Percentiles rank a stretch among this genome's conserved stretches.
These are phyloP conservation scores for Asbolus verrucosus DNA, from an alignment of 1,140 invertebrate genomes.

Conservation along the genomic window DNA sequence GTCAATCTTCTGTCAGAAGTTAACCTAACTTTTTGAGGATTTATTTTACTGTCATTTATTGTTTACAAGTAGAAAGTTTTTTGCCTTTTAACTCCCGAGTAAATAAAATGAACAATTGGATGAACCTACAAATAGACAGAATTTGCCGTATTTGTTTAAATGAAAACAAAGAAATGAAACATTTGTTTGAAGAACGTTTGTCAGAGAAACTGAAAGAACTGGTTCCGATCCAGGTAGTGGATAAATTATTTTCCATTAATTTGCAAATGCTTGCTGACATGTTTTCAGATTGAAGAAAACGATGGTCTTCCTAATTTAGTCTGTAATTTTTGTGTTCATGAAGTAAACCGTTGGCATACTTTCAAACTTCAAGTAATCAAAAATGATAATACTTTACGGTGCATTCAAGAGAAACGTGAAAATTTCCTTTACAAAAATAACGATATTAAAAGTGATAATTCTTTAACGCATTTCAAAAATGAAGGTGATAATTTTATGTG, in stretches of 20 bases:
- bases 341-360: slow-evolving; percentile 23
- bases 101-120: slow-evolving; percentile 30
- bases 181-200: slow-evolving; percentile 23
- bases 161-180: slow-evolving; percentile 20
- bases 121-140: slow-evolving; percentile 15
- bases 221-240: not conserved
- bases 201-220: slow-evolving; percentile 26
- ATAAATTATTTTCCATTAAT: not conserved
- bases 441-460: not conserved
- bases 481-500: not conserved
- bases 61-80: too few species aligned
- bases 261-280: too few species aligned
- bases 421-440: not conserved
- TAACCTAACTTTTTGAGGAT: too few species aligned
- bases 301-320: slow-evolving; percentile 11
- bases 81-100: too few species aligned
- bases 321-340: slow-evolving; percentile 11
- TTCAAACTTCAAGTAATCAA: slow-evolving; percentile 32
- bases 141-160: slow-evolving; percentile 24
- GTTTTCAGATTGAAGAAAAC: slow-evolving; percentile 31
- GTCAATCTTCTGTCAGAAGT: too few species aligned
- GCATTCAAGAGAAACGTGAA: slow-evolving; percentile 14
- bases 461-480: not conserved
- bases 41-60: too few species aligned
- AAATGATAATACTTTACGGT: slow-evolving; percentile 15